Conservation (phyloP, 2,888 invertebrate genomes). For the Yponomeuta evonymella region DNA sequence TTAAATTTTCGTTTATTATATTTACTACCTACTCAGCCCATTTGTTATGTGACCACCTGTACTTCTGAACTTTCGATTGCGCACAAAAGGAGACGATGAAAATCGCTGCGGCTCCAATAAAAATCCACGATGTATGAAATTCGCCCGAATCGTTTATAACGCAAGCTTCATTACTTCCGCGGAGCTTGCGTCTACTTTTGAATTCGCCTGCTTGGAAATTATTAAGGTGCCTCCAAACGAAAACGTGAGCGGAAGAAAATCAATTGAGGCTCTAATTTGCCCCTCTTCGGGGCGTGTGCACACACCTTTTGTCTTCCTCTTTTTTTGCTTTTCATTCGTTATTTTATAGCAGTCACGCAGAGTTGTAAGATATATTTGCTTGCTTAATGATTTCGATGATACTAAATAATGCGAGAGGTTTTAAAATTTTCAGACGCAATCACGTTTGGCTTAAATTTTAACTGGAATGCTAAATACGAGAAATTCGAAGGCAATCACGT, state of each 20-base stretch:
- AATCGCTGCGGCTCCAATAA: conserved; percentile 54
- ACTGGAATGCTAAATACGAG: no score
- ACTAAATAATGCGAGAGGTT: no score
- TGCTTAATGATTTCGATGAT: no score
- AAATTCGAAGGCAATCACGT: no score
- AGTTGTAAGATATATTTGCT: no score
- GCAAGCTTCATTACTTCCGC: conserved; percentile 62
- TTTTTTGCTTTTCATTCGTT: not conserved
- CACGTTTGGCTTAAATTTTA: no score
- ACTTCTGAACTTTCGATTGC: not conserved
- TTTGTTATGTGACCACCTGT: not conserved
- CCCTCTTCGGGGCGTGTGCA: not conserved
- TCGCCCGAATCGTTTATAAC: conserved; percentile 57
- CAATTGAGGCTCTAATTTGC: not conserved
- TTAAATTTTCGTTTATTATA: no score
- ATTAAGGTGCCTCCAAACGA: not conserved
- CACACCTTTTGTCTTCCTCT: not conserved
- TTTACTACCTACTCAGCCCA: no score
- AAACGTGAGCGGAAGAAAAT: not conserved
- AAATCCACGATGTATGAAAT: conserved; percentile 52
- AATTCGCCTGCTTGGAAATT: conserved; percentile 7
- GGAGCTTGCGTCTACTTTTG: conserved; percentile 32
- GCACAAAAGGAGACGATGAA: conserved; percentile 15
- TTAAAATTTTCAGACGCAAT: no score
- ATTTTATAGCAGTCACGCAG: not conserved